phyloP scores from a whole-genome alignment of 2,797 vertebrate genomes.

The Platyrinchus mystaceus region DNA sequence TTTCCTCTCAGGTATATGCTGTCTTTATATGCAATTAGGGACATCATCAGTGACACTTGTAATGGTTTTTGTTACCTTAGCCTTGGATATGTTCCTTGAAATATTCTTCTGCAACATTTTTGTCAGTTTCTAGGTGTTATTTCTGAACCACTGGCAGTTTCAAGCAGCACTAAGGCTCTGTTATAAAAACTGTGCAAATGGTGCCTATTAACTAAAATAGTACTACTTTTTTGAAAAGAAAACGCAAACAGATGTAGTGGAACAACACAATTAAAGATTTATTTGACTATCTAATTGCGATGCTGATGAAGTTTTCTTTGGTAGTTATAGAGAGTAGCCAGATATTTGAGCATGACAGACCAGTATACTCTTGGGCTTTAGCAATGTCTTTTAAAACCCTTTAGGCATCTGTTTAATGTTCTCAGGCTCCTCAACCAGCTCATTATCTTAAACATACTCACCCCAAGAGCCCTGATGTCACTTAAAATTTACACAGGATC shows the following conservation, averaged over 20 bases:
- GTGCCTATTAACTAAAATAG: background rate
- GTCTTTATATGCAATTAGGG: background rate
- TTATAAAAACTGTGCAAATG: background rate
- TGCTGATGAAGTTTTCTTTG: background rate
- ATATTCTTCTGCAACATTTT: background rate
- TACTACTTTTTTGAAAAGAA: background rate
- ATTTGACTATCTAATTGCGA: background rate
- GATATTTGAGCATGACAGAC: background rate
- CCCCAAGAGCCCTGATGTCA: background rate
- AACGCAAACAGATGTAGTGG: background rate
- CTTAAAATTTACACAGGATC: background rate
- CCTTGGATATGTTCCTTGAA: background rate
- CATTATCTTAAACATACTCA: slow-evolving; percentile 7
- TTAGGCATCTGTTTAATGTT: slow-evolving; percentile 13
- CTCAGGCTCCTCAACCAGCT: background rate
- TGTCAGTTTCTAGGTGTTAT: background rate
- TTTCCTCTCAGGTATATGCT: background rate
- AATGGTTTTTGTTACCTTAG: background rate
- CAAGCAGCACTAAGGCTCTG: background rate
- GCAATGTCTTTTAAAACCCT: background rate
- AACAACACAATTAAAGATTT: background rate
- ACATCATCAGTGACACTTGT: background rate
- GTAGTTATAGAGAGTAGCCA: background rate
- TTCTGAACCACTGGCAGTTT: background rate
- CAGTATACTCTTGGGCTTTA: background rate